phyloP scores from a whole-genome alignment of 2,797 vertebrate genomes.

The Anisognathus igniventris region DNA sequence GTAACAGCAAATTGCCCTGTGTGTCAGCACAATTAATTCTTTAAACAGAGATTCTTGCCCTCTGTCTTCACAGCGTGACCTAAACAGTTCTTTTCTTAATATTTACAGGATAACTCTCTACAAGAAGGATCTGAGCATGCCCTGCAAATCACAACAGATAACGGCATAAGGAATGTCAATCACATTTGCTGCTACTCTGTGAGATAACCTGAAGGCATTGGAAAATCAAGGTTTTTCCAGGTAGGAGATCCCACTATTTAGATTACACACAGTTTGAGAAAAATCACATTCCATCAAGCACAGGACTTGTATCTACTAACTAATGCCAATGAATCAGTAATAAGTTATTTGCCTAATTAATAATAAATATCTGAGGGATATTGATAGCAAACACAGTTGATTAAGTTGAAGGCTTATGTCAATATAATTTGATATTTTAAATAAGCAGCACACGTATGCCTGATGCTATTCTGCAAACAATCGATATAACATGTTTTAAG shows the following conservation, averaged over 20 bases:
- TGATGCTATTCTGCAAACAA: not conserved
- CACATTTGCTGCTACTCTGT: not conserved
- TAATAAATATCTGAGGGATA: not conserved
- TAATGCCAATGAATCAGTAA: not conserved
- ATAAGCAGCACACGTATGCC: not conserved
- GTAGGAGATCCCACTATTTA: not conserved
- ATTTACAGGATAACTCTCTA: not conserved
- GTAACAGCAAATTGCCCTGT: not conserved
- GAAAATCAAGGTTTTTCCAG: not conserved
- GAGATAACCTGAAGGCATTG: not conserved
- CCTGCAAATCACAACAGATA: not conserved
- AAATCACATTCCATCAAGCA: not conserved
- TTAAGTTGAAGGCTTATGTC: not conserved
- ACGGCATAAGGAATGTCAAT: rapidly evolving
- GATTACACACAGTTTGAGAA: not conserved
- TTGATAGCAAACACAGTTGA: not conserved
- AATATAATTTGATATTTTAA: not conserved
- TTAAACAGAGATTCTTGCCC: not conserved
- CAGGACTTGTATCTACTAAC: not conserved
- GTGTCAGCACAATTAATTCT: not conserved
- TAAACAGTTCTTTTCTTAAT: not conserved
- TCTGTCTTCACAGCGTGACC: not conserved
- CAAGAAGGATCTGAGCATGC: not conserved
- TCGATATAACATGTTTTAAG: not conserved
- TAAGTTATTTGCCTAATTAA: not conserved